Conservation (phyloP, 2,888 invertebrate genomes). For the Polydrusus tereticollis region DNA sequence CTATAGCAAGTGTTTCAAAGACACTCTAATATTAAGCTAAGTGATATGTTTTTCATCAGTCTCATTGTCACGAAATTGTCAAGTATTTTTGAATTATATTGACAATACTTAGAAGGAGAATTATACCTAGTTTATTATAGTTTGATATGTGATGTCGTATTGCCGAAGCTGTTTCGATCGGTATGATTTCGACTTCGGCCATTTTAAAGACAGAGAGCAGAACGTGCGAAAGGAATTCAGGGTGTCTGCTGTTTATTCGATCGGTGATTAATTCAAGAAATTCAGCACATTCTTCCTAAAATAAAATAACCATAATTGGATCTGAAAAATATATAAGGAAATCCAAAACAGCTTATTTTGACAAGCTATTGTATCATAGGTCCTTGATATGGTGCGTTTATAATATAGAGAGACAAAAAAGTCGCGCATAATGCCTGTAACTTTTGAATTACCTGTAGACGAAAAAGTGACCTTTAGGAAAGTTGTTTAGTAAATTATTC, state of each 20-base stretch:
- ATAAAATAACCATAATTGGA: too few relatives aligned
- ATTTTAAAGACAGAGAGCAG: conserved; percentile 92
- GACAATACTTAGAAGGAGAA: conserved; percentile 46
- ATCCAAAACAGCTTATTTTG: too few relatives aligned
- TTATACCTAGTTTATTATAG: conserved; percentile 17
- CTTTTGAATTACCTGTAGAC: too few relatives aligned
- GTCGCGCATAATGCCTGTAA: too few relatives aligned
- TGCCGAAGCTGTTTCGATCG: conserved; percentile 75
- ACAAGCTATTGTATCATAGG: too few relatives aligned
- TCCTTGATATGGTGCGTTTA: too few relatives aligned
- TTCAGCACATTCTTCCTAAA: conserved; percentile 87
- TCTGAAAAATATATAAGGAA: too few relatives aligned
- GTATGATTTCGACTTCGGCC: conserved; percentile 90
- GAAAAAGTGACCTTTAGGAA: too few relatives aligned
- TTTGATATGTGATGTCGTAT: conserved; percentile 10
- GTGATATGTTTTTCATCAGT: conserved; percentile 54
- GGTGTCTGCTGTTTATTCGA: conserved; percentile 87
- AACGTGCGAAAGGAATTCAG: conserved; percentile 88
- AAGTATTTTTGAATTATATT: conserved; percentile 53
- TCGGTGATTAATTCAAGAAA: conserved; percentile 85
- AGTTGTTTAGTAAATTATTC: too few relatives aligned
- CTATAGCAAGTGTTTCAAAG: conserved; percentile 48
- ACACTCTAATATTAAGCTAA: conserved; percentile 42
- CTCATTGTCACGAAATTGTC: conserved; percentile 63
- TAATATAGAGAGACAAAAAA: too few relatives aligned